Conservation (phyloP, 2,113 vertebrate genomes). For the Arothron firmamentum region DNA sequence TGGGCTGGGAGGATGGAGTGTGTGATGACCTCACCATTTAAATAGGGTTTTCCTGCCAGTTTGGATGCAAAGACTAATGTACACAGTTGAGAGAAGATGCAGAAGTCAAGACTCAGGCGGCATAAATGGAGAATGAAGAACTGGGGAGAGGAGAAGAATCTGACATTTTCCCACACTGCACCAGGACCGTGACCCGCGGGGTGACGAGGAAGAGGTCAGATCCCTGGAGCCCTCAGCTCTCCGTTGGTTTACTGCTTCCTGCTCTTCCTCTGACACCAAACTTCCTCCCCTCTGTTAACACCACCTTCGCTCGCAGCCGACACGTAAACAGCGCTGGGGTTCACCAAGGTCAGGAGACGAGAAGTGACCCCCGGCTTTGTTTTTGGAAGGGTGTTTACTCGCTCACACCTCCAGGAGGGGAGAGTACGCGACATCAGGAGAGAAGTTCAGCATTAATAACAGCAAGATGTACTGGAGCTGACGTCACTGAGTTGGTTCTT, state of each 20-base stretch:
- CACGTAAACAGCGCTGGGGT: constrained; percentile 42
- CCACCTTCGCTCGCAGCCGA: constrained; percentile 21
- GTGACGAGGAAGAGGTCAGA: constrained; percentile 38
- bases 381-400: neutral
- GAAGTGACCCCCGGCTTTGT: constrained; percentile 13
- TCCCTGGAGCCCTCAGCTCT: constrained; percentile 33
- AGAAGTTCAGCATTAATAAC: neutral
- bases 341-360: constrained; percentile 29
- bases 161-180: constrained; percentile 62
- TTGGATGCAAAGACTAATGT: too few relatives aligned
- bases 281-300: constrained; percentile 54
- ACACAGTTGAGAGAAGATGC: neutral
- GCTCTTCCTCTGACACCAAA: constrained; percentile 42
- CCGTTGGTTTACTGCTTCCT: constrained; percentile 30
- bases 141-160: neutral
- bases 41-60: neutral
- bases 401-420: neutral
- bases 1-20: neutral
- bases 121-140: constrained; percentile 21
- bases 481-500: neutral
- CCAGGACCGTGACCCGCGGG: constrained; percentile 4
- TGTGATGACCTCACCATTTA: neutral
- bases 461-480: neutral
- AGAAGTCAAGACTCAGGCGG: neutral
- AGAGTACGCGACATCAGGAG: neutral